phyloP scores from a whole-genome alignment of 2,113 vertebrate species.

The Bos javanicus region DNA sequence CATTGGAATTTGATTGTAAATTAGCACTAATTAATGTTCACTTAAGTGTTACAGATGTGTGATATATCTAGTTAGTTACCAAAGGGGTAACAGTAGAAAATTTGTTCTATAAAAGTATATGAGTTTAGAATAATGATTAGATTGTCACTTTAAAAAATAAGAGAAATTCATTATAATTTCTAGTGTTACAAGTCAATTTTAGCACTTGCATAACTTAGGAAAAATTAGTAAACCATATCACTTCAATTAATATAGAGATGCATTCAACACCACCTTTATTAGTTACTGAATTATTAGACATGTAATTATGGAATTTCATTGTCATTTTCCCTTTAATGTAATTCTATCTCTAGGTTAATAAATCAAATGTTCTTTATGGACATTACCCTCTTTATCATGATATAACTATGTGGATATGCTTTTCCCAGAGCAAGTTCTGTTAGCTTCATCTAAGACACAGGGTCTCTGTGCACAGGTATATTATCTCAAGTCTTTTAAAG shows the following conservation, averaged over 20 bases:
- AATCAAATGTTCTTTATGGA: slow-evolving; percentile 14
- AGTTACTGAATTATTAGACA: slow-evolving; percentile 61
- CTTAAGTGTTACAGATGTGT: slow-evolving; percentile 69
- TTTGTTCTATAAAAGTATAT: slow-evolving; percentile 60
- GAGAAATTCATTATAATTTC: slow-evolving; percentile 63
- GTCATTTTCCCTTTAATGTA: slow-evolving; percentile 63
- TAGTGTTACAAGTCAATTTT: slow-evolving; percentile 73
- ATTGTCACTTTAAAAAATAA: slow-evolving; percentile 62
- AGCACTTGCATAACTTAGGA: slow-evolving; percentile 52
- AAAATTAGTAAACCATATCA: slow-evolving; percentile 37
- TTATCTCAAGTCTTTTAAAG: background rate
- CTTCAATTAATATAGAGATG: slow-evolving; percentile 57
- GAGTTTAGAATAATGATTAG: slow-evolving; percentile 62
- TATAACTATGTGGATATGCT: background rate
- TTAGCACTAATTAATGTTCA: slow-evolving; percentile 76
- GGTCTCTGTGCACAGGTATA: background rate
- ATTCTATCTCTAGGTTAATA: slow-evolving; percentile 71
- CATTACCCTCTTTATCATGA: slow-evolving; percentile 10
- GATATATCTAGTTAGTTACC: slow-evolving; percentile 62
- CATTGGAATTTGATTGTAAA: slow-evolving; percentile 72
- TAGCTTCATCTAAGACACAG: background rate
- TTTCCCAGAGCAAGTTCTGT: background rate
- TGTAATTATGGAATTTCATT: slow-evolving; percentile 62
- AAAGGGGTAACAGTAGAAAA: slow-evolving; percentile 64
- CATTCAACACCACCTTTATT: slow-evolving; percentile 46